A percentile compares a stretch with the other conserved stretches of the same genome.
Conservation (phyloP, 2,113 vertebrate species). For the Poeciliopsis occidentalis region DNA sequence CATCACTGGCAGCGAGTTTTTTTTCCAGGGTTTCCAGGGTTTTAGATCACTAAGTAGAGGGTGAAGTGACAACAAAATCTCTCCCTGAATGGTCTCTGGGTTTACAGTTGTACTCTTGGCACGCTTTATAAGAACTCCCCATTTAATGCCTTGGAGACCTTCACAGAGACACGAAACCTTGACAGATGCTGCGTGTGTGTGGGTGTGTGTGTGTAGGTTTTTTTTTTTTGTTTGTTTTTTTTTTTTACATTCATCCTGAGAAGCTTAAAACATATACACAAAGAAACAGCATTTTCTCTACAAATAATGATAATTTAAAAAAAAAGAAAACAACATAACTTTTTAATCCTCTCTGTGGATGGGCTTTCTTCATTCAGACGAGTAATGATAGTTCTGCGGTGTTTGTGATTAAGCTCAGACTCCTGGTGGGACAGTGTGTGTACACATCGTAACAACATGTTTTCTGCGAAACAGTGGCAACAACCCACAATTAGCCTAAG, state of each 20-base stretch:
- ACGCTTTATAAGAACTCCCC: constrained; percentile 43
- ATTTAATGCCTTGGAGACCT: constrained; percentile 58
- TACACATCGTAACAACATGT: constrained; percentile 55
- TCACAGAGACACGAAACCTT: constrained; percentile 44
- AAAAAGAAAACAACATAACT: neutral
- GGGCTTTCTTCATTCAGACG: constrained; percentile 13
- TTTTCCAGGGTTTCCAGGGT: constrained; percentile 20
- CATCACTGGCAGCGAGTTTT: constrained; percentile 23
- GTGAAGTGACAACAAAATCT: constrained; percentile 62
- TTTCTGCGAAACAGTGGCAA: constrained; percentile 46
- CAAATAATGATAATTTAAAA: neutral
- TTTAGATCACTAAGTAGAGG: constrained; percentile 49
- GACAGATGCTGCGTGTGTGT: constrained; percentile 43
- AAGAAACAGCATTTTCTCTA: constrained; percentile 64
- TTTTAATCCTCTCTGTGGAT: neutral
- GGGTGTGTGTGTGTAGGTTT: constrained; percentile 38
- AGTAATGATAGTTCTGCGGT: constrained; percentile 25
- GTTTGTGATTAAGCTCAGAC: constrained; percentile 30
- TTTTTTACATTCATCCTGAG: constrained; percentile 18
- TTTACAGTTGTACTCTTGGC: constrained; percentile 64
- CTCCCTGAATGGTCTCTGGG: constrained; percentile 49
- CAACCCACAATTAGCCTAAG: constrained; percentile 67
- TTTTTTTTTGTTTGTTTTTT: neutral
- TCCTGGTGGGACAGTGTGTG: constrained; percentile 37
- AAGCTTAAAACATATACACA: constrained; percentile 32